phyloP scores from a whole-genome alignment of 2,888 invertebrate species.

The Amiota mariae region DNA sequence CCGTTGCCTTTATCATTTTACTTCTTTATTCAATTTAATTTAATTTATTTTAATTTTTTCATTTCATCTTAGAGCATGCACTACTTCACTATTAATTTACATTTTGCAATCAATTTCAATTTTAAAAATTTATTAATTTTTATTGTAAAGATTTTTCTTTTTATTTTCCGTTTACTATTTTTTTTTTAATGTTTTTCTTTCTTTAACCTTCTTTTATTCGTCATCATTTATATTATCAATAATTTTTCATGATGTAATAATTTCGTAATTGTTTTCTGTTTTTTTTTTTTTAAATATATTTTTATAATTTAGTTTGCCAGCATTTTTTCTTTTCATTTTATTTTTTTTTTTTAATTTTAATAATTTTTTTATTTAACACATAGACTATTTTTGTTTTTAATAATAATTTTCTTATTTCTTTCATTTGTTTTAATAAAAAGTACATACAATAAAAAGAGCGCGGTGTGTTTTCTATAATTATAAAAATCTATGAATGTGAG shows the following conservation, averaged over 20 bases:
- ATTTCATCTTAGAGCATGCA: constrained; percentile 26
- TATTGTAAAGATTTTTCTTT: constrained; percentile 31
- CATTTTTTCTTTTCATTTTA: constrained; percentile 36
- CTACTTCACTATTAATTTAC: constrained; percentile 45
- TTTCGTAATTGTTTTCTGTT: constrained; percentile 39
- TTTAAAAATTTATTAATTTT: constrained; percentile 43
- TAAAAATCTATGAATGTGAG: too few species aligned
- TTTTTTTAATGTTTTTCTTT: too few species aligned
- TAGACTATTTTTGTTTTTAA: constrained; percentile 34
- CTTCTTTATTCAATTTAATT: too few species aligned
- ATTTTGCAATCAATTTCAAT: constrained; percentile 36
- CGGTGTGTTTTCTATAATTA: too few species aligned
- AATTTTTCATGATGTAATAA: constrained; percentile 31
- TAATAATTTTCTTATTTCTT: too few species aligned
- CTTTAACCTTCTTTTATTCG: constrained; percentile 38
- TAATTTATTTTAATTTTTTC: constrained; percentile 32
- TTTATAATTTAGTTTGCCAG: constrained; percentile 44
- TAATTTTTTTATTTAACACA: constrained; percentile 47
- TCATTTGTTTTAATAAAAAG: too few species aligned
- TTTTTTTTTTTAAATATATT: constrained; percentile 36
- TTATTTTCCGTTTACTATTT: constrained; percentile 32
- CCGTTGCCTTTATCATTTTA: background rate
- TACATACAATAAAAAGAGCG: too few species aligned
- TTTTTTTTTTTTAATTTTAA: constrained; percentile 29
- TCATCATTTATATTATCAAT: constrained; percentile 41